Evolutionary conservation across 2,888 invertebrate species (phyloP).

Genomic region (Polyommatus icarus): DNA sequence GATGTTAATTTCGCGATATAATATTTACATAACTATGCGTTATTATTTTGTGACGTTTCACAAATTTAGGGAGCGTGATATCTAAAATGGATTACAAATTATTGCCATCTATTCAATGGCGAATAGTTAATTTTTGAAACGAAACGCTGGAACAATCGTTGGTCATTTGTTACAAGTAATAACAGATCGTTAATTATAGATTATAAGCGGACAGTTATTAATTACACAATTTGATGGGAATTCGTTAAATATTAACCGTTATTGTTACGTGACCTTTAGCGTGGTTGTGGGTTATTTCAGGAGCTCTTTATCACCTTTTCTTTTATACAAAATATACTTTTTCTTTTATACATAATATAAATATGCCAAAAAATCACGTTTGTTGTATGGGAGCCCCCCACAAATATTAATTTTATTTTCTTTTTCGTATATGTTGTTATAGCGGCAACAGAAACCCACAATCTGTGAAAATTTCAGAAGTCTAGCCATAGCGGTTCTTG

Average conservation of each 20-base stretch:
- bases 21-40: constrained; percentile 48
- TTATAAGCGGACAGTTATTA: constrained; percentile 36
- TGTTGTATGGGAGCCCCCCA: no score
- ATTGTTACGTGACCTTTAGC: constrained; percentile 5
- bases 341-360: background rate
- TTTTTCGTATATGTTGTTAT: no score
- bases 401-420: no score
- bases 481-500: no score
- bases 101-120: constrained; percentile 44
- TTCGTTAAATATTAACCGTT: constrained; percentile 29
- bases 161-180: constrained; percentile 41
- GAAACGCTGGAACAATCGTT: constrained; percentile 40
- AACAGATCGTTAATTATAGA: constrained; percentile 42
- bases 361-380: no score
- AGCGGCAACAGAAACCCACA: no score
- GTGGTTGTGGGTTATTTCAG: background rate
- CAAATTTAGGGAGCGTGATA: constrained; percentile 48
- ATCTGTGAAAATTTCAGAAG: no score
- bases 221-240: constrained; percentile 34
- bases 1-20: constrained; percentile 51
- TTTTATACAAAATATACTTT: background rate
- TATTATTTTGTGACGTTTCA: constrained; percentile 51
- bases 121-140: constrained; percentile 43
- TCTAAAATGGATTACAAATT: constrained; percentile 44
- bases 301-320: background rate